Evolutionary conservation across 2,113 vertebrate species (phyloP), one percentile per base, ranked within the genome.

Genomic region (Zeus faber): DNA sequence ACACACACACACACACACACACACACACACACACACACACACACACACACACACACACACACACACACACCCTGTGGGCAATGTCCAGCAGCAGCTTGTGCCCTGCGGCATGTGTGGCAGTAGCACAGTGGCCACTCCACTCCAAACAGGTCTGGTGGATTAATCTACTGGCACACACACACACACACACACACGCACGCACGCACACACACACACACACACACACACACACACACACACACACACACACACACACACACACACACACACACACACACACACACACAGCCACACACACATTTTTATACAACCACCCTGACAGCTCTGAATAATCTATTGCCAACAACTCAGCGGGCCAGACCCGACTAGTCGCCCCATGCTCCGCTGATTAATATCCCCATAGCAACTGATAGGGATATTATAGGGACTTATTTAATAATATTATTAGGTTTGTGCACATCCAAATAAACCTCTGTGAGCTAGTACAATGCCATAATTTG

Each of bases 281-380:
- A n/a, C n/a, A n/a, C n/a, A n/a, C n/a, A n/a, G n/a, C n/a, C n/a
- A n/a, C n/a, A n/a, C n/a, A n/a, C n/a, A n/a, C n/a, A n/a, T n/a
- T n/a, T n/a, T n/a, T n/a, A n/a, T n/a, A n/a, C n/a, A n/a, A n/a
- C n/a, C n/a, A n/a, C n/a, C n/a, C n/a, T n/a, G 2, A 9, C 43
- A 67, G 49, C 61, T 54, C 62, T 59, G 70, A 72, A 70, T 70
- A 62, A 80, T 74, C 67, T 76, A 76, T 72, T 74, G 65, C 74
- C 58, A 70, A 67, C 63, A 69, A 25, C 46, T 58, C 58, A 58
- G 59, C 2, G 18, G 43, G 43, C 43, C 43, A 45, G 43, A 54
- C 29, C 54, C 55, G 29, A 62, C 56, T 43, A 35, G 57, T 40
- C 50, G 21, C 55, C 27, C 48, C 58, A 23, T 22, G 20, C 43